These are phyloP conservation scores for Hyperopisus bebe DNA, from an alignment of 2,113 vertebrate species.

Conservation along the genomic window DNA sequence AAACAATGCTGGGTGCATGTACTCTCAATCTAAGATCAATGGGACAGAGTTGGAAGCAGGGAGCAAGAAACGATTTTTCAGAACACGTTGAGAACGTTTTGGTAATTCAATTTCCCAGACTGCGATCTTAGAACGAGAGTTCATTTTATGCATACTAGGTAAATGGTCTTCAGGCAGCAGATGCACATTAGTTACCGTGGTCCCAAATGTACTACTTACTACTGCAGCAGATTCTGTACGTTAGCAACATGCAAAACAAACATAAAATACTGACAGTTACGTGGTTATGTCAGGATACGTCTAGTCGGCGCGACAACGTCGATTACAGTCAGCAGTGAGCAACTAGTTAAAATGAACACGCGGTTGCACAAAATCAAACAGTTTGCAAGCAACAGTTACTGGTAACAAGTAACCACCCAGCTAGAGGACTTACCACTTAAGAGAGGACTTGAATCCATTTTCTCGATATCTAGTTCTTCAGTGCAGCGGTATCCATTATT, in stretches of 20 bases:
- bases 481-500: conserved; percentile 28
- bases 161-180: not conserved
- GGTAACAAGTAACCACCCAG: not conserved
- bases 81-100: not conserved
- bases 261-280: not conserved
- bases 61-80: not conserved
- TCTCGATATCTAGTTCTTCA: conserved; percentile 19
- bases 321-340: not conserved
- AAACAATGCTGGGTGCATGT: not conserved
- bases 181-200: not conserved
- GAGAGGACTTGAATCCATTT: conserved; percentile 60
- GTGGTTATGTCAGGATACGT: not conserved
- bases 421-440: conserved; percentile 56
- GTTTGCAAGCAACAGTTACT: conserved; percentile 6
- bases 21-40: not conserved
- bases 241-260: not conserved
- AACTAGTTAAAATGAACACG: not conserved
- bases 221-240: not conserved
- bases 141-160: not conserved
- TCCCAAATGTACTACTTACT: not conserved
- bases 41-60: not conserved
- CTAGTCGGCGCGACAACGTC: not conserved
- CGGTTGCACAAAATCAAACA: conserved; percentile 14
- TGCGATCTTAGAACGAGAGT: not conserved
- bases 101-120: not conserved